phyloP scores from a whole-genome alignment of 1,140 invertebrate species.

The Bradynema listronoti region DNA sequence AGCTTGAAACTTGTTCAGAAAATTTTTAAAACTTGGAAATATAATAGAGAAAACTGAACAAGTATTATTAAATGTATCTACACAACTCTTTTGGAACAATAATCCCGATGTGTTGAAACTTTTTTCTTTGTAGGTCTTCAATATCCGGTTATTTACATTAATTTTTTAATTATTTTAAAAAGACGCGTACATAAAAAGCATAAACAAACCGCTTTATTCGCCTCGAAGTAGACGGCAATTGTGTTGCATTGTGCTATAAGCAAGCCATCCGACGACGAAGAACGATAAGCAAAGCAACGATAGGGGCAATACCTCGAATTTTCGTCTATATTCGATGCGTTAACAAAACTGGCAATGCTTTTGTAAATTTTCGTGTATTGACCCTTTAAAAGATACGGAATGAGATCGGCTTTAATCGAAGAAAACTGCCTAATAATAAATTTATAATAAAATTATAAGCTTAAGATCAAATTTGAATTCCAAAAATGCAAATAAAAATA shows the following conservation, averaged over 20 bases:
- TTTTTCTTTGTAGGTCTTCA: too few relatives aligned
- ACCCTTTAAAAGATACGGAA: constrained; percentile 25
- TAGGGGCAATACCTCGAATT: neutral
- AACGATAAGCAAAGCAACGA: constrained; percentile 31
- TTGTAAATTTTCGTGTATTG: constrained; percentile 20
- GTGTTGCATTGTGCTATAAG: constrained; percentile 42
- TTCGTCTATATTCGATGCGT: constrained; percentile 2
- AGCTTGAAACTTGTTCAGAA: too few relatives aligned
- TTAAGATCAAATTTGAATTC: constrained; percentile 1
- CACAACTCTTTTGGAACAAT: too few relatives aligned
- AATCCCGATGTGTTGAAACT: too few relatives aligned
- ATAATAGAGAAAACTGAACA: too few relatives aligned
- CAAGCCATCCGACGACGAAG: constrained; percentile 7
- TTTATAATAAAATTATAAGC: neutral
- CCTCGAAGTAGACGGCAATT: constrained; percentile 39
- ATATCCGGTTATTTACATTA: too few relatives aligned
- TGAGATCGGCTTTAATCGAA: constrained; percentile 42
- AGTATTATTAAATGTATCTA: too few relatives aligned
- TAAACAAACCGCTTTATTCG: constrained; percentile 33
- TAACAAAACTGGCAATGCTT: neutral
- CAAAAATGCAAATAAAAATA: neutral
- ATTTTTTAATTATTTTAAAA: too few relatives aligned
- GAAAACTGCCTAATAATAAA: constrained; percentile 31
- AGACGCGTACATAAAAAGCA: too few relatives aligned
- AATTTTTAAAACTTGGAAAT: too few relatives aligned